These are phyloP conservation scores for Leucozona laternaria DNA, from an alignment of 2,888 invertebrate species.

Conservation along the genomic window DNA sequence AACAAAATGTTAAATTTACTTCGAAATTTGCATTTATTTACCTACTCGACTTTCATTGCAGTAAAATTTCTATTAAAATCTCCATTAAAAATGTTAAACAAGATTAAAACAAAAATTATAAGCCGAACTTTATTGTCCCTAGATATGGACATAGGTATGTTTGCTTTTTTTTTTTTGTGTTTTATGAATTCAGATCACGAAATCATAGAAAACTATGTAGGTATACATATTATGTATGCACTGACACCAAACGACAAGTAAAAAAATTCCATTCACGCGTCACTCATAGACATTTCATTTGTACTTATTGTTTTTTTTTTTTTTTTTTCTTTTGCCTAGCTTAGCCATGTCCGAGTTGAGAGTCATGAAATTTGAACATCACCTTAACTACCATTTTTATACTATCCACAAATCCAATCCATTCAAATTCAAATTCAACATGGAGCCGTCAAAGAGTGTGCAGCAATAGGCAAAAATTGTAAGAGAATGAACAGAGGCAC, in stretches of 20 bases:
- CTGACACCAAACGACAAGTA: slow-evolving; percentile 27
- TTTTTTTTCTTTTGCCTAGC: background rate
- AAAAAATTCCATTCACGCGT: slow-evolving; percentile 63
- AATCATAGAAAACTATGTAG: slow-evolving; percentile 31
- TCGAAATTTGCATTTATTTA: too few species aligned
- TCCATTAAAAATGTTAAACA: background rate
- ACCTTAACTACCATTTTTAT: slow-evolving; percentile 1
- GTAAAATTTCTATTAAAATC: background rate
- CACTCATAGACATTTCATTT: slow-evolving; percentile 40
- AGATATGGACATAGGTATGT: too few species aligned
- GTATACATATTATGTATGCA: too few species aligned
- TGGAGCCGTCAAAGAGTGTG: slow-evolving; percentile 12
- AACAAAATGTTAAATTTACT: too few species aligned
- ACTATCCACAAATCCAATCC: slow-evolving; percentile 3
- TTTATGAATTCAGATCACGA: slow-evolving; percentile 41
- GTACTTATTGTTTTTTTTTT: background rate
- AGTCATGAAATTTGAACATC: slow-evolving; percentile 58
- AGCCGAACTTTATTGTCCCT: background rate
- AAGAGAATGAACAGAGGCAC: background rate
- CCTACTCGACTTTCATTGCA: background rate
- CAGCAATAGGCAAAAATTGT: slow-evolving; percentile 1
- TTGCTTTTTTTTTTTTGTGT: too few species aligned
- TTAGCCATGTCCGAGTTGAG: slow-evolving; percentile 30
- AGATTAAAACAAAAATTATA: background rate
- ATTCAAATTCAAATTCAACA: slow-evolving; percentile 9